Evolutionary conservation across 2,888 invertebrate genomes (phyloP).

Genomic region (Mayetiola destructor): DNA sequence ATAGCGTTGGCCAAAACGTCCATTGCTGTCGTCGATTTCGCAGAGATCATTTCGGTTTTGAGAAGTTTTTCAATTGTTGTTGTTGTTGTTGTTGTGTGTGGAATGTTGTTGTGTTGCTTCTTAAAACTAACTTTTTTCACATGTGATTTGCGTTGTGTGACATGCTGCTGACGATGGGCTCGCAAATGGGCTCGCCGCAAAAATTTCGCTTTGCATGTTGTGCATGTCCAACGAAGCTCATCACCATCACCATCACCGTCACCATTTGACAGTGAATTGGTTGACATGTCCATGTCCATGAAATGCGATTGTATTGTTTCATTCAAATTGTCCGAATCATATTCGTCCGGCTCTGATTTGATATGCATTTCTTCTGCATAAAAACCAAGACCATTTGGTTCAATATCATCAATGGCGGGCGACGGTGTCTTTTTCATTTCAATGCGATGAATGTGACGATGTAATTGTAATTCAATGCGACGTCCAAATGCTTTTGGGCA

Average conservation of each 20-base stretch:
- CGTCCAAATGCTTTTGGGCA: not conserved
- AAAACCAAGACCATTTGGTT: not conserved
- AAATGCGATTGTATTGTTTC: not conserved
- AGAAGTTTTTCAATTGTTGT: not conserved
- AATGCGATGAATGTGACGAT: not conserved
- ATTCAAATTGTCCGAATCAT: not conserved
- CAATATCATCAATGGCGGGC: not conserved
- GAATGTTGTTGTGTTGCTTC: too few relatives aligned
- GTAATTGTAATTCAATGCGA: not conserved
- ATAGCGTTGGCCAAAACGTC: too few relatives aligned
- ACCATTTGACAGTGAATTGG: not conserved
- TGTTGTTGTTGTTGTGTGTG: not conserved
- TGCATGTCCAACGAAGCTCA: not conserved
- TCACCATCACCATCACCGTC: too few relatives aligned
- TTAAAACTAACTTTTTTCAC: too few relatives aligned
- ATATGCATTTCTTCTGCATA: not conserved
- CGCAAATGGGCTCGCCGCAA: conserved; percentile 6
- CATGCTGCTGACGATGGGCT: not conserved
- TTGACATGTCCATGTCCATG: not conserved
- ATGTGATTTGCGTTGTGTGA: not conserved
- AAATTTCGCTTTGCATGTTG: not conserved
- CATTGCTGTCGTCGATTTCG: too few relatives aligned
- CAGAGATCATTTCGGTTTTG: too few relatives aligned
- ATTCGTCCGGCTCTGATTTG: not conserved
- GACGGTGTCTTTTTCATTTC: conserved; percentile 5